Base-by-base conservation (phyloP, 2,888 invertebrate genomes). In the Margaritifera margaritifera region DNA sequence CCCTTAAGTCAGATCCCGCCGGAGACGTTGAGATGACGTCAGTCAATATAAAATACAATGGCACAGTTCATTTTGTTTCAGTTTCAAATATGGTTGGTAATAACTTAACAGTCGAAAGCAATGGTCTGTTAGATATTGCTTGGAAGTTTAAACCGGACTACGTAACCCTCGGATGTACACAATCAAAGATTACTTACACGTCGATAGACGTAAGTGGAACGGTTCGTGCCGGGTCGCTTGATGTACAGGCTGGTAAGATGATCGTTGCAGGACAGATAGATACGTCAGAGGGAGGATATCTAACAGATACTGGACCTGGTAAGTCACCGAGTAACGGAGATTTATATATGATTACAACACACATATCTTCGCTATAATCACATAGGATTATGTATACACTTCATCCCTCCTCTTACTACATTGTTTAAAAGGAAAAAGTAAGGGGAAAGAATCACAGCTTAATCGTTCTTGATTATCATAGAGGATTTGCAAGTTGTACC, bases 241-340 rank as follows among this genome's bases (percentile, higher is more conserved):
- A 66, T 25, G 53, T 79, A 6, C 54, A 54, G 53, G 63, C 68
- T 5, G 31, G 63, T 5, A 56, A 53, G 1, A 57, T 80, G 62
- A 62, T 25, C 2, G 70, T 80, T 19, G 66, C 69, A 2, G 80
- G 80, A 4, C 71, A 62, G 4, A 54, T 82, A 19, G 80, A 78
- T 27, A 74, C 82, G 1, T 72, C 72, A 4, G 78, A 72, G 19
- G 81, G 82, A 19, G 84, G 84, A 2, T 82, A 78, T 61, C 53
- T 74, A 19, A 59, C 67, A 27, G 71, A 78, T 51, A 63, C 68
- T 50, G 84, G 84, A 53, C 81, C 80, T 69, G 84, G 84, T 82
- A 62, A 68, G 68, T 61, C 15, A 65, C 20, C 8, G 24, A 22
- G 19, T 50, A 25, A 8, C 11, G 22, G 6, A 20, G 19, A 19